Evolutionary conservation across 2,888 invertebrate species (phyloP).

Genomic region (Reticulitermes lucifugus): DNA sequence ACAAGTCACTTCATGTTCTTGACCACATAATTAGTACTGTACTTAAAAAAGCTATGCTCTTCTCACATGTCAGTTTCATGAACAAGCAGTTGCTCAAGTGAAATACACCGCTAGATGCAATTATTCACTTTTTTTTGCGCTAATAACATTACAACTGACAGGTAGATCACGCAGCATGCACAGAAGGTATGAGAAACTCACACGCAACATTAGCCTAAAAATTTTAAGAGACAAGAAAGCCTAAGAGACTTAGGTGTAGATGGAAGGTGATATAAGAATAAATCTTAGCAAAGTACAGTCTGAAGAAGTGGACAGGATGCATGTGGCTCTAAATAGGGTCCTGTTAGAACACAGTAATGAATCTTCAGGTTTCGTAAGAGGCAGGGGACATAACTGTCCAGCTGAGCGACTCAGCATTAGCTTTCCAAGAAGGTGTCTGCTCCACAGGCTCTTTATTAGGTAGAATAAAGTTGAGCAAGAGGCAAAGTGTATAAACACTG

Average conservation of each 20-base stretch:
- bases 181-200: background rate
- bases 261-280: background rate
- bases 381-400: background rate
- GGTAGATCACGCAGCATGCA: background rate
- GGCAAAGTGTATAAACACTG: background rate
- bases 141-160: background rate
- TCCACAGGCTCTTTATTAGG: background rate
- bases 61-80: too few species aligned
- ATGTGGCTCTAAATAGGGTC: background rate
- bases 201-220: background rate
- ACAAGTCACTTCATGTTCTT: background rate
- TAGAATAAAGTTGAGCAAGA: too few species aligned
- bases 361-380: background rate
- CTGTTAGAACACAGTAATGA: background rate
- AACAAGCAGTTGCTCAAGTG: background rate
- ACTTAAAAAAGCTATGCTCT: too few species aligned
- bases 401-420: too few species aligned
- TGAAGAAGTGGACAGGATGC: background rate
- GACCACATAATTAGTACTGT: background rate
- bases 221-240: background rate
- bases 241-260: background rate
- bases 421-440: too few species aligned
- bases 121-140: background rate
- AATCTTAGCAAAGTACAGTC: background rate
- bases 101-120: background rate